Evolutionary conservation across 2,797 vertebrate species (phyloP).

Genomic region (Novumbra hubbsi): DNA sequence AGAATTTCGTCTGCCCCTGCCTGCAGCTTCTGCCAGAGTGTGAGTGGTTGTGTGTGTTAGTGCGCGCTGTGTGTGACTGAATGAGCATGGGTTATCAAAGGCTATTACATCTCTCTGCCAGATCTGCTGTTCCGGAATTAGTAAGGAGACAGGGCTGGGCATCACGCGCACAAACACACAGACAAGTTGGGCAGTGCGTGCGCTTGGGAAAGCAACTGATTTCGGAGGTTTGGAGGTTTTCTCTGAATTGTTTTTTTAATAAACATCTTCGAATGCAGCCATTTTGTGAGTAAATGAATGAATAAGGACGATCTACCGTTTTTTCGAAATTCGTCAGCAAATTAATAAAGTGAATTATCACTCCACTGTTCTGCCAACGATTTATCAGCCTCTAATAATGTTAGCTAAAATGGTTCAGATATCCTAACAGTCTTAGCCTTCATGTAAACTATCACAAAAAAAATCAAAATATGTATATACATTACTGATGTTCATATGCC

Average conservation of each 20-base stretch:
- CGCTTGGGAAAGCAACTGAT: not conserved
- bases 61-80: not conserved
- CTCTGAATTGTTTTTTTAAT: not conserved
- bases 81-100: not conserved
- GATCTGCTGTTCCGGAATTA: constrained; percentile 23
- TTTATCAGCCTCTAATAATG: not conserved
- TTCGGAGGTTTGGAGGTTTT: not conserved
- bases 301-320: not conserved
- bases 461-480: too few relatives aligned
- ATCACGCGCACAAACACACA: not conserved
- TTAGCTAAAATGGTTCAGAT: not conserved
- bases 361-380: not conserved
- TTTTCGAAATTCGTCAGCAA: not conserved
- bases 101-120: not conserved
- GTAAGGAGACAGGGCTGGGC: not conserved
- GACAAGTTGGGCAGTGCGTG: not conserved
- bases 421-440: not conserved
- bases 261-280: not conserved
- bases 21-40: constrained; percentile 25
- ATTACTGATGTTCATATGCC: too few relatives aligned
- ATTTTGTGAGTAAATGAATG: not conserved
- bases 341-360: not conserved
- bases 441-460: too few relatives aligned
- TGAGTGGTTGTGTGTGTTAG: constrained; percentile 15
- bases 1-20: constrained; percentile 54